These are phyloP conservation scores for Smithornis capensis DNA, from an alignment of 2,113 vertebrate genomes.

Conservation along the genomic window DNA sequence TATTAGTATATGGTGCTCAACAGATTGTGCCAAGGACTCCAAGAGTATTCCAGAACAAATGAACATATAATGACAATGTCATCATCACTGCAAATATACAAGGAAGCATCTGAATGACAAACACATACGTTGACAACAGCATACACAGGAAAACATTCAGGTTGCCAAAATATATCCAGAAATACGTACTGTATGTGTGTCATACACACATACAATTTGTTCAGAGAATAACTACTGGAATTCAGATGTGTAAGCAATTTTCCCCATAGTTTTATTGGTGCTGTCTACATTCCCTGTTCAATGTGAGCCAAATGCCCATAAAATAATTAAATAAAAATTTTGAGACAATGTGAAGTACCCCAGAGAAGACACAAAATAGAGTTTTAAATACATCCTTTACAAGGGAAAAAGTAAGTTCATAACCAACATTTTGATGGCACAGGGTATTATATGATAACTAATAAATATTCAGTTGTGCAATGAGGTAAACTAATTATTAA, in stretches of 20 bases:
- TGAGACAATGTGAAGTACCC: not conserved
- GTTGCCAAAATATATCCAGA: conserved; percentile 58
- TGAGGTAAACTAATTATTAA: not conserved
- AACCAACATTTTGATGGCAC: not conserved
- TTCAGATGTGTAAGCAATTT: not conserved
- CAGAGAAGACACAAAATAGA: not conserved
- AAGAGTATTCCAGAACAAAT: not conserved
- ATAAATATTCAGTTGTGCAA: not conserved
- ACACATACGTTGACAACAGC: not conserved
- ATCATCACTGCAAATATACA: not conserved
- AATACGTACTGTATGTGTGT: not conserved
- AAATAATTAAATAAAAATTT: not conserved
- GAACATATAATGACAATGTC: not conserved
- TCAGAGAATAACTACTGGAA: not conserved
- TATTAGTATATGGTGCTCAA: not conserved
- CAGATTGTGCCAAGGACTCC: not conserved
- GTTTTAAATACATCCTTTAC: too few relatives aligned
- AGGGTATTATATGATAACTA: not conserved
- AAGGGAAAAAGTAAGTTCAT: too few relatives aligned
- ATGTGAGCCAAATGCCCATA: not conserved
- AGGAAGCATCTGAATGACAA: not conserved
- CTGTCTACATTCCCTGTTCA: not conserved
- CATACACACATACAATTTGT: accelerated
- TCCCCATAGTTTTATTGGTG: not conserved
- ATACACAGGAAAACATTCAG: not conserved